phyloP scores from a whole-genome alignment of 1,140 invertebrate genomes.

The Doryteuthis pealeii region DNA sequence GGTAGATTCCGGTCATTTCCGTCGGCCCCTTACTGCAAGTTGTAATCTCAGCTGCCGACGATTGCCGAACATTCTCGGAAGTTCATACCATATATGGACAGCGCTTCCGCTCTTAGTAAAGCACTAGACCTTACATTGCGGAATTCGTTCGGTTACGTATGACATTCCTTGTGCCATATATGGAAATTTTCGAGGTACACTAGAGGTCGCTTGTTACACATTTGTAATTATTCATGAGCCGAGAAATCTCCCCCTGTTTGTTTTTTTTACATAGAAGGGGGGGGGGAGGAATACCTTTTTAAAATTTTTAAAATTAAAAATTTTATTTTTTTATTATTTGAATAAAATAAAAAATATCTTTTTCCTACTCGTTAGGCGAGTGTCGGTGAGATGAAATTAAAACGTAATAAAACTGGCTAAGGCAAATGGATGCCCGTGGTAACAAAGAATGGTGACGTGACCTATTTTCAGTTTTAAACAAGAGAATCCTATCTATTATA shows the following conservation, averaged over 20 bases:
- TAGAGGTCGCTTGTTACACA: constrained; percentile 30
- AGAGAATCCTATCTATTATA: constrained; percentile 32
- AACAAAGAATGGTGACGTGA: constrained; percentile 2
- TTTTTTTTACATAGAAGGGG: no score
- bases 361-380: no score
- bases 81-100: constrained; percentile 13
- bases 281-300: no score
- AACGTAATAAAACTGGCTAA: no score
- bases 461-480: constrained; percentile 4
- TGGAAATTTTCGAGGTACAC: constrained; percentile 34
- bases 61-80: constrained; percentile 10
- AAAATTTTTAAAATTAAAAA: no score
- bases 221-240: constrained; percentile 26
- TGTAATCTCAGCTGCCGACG: background rate
- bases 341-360: no score
- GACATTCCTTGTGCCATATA: constrained; percentile 45
- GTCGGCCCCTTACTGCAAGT: background rate
- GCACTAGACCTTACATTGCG: constrained; percentile 21
- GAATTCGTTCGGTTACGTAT: constrained; percentile 23
- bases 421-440: background rate
- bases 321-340: no score
- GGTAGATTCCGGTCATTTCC: background rate
- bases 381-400: no score
- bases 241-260: no score
- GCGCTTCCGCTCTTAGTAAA: background rate